Conservation (phyloP, 1,140 invertebrate species). For the Diprion similis region DNA sequence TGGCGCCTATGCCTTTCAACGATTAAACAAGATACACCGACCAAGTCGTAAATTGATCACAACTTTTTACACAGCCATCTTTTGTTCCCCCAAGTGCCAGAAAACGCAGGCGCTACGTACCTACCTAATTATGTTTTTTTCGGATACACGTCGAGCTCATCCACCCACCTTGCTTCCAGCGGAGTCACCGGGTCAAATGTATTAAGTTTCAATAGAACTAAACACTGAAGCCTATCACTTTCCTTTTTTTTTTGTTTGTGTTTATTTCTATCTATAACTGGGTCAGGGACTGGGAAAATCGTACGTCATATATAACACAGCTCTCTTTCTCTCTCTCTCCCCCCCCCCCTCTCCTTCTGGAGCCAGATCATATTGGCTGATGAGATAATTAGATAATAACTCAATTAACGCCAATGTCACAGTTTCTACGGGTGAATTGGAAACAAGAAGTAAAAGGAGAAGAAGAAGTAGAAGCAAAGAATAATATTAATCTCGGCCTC, state of each 20-base stretch:
- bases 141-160: neutral
- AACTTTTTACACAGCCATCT: neutral
- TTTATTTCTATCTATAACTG: neutral
- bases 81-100: neutral
- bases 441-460: neutral
- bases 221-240: neutral
- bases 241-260: neutral
- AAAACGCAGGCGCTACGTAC: neutral
- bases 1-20: neutral
- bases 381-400: neutral
- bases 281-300: neutral
- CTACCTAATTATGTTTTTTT: neutral
- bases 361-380: neutral
- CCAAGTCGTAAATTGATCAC: neutral
- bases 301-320: neutral
- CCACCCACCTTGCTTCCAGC: neutral
- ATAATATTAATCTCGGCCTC: neutral
- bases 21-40: conserved; percentile 1
- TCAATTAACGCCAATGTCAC: neutral
- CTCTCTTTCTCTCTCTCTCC: no score
- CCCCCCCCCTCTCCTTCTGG: neutral
- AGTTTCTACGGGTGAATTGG: neutral
- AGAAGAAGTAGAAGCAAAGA: neutral
- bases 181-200: neutral
- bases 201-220: neutral